phyloP scores from a whole-genome alignment of 2,888 invertebrate genomes.

The Drosophila algonquin region DNA sequence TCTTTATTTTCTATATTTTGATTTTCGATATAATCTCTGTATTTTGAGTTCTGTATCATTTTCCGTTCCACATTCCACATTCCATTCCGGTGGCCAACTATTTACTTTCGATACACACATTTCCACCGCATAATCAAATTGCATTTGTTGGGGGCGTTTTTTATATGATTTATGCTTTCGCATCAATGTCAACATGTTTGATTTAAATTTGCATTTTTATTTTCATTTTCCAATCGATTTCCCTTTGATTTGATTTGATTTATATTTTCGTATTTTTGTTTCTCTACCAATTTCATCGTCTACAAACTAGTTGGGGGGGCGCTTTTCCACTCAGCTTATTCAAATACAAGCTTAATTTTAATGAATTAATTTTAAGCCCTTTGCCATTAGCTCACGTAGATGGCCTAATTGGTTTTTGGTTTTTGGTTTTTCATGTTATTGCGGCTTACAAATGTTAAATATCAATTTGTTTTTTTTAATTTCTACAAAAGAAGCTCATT shows the following conservation, averaged over 20 bases:
- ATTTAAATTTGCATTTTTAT: constrained; percentile 47
- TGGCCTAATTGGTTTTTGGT: constrained; percentile 24
- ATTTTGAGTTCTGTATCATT: constrained; percentile 33
- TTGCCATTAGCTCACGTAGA: constrained; percentile 26
- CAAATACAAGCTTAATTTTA: constrained; percentile 63
- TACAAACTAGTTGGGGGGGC: constrained; percentile 32
- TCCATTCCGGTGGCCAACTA: constrained; percentile 13
- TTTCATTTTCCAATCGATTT: constrained; percentile 26
- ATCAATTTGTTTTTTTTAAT: constrained; percentile 1
- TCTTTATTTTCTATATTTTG: constrained; percentile 56
- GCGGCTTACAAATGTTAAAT: neutral
- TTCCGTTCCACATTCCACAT: too few relatives aligned
- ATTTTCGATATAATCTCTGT: constrained; percentile 23
- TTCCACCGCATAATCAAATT: constrained; percentile 28
- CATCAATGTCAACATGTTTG: constrained; percentile 32
- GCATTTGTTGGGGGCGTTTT: constrained; percentile 30
- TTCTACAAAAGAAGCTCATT: constrained; percentile 70
- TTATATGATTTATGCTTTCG: constrained; percentile 39
- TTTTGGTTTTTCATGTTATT: constrained; percentile 23
- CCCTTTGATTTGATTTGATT: constrained; percentile 45
- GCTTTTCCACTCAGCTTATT: constrained; percentile 41
- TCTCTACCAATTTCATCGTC: constrained; percentile 47
- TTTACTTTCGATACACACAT: constrained; percentile 38
- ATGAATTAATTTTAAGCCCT: constrained; percentile 54
- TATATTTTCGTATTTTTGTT: constrained; percentile 14